Evolutionary conservation across 1,140 invertebrate species (phyloP), one percentile per base, ranked within the genome.

Genomic region (Bicyclus anynana): DNA sequence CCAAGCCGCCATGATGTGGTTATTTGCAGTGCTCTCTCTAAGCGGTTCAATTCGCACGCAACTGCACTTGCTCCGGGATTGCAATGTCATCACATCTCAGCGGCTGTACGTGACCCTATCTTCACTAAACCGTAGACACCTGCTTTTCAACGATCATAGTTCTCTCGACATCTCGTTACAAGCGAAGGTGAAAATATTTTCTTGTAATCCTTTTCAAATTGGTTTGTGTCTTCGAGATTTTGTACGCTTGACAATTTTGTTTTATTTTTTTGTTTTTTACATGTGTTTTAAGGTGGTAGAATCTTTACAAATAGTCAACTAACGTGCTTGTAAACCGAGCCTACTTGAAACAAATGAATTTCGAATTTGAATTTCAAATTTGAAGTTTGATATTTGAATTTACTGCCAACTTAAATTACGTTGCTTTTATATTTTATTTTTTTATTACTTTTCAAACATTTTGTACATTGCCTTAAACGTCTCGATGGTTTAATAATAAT

Each of bases 11-110:
- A 46, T 59, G 27, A 52, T 59, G 58, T 50, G 46, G 54, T 59
- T 63, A 59, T 59, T 59, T 59, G 51, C 55, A 59, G 47, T 59
- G 61, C 68, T 62, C 59, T 62, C 59, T 53, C 56, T 65, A 65
- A 58, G 55, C 63, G 63, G 72, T 65, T 59, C 61, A 63, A 73
- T 79, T 82, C 65, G 64, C 59, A 76, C 69, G 76, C 71, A 74
- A 67, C 59, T 77, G 69, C 66, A 70, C 57, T 55, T 62, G 72
- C 67, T 67, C 48, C 59, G 67, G 62, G 70, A 80, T 83, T 80
- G 80, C 77, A 79, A 53, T 82, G 82, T 87, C 84, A 77, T 84
- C 80, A 74, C 84, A 84, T 84, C 70, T 80, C 74, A 81, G 76
- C 55, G 59, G 64, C 48, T 63, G 62, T 71, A 87, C 84, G 84